These are phyloP conservation scores for Spinibarbus caldwelli DNA, from an alignment of 2,797 vertebrate genomes.

Conservation along the genomic window DNA sequence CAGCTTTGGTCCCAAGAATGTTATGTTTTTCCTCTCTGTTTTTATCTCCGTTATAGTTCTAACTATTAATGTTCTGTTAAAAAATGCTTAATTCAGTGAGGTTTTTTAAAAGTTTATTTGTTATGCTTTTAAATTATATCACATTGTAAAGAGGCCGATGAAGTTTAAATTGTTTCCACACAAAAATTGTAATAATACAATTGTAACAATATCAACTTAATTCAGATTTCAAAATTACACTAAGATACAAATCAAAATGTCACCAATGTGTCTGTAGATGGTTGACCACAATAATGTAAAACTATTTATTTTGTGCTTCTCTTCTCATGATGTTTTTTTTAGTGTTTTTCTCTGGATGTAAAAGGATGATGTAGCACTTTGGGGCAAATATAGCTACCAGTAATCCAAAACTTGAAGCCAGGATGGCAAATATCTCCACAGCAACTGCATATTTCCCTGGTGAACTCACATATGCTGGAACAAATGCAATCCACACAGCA, in stretches of 20 bases:
- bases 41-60: too few species aligned
- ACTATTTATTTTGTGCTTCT: slow-evolving; percentile 20
- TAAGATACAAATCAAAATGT: neutral
- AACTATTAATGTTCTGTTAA: too few species aligned
- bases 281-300: neutral
- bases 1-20: too few species aligned
- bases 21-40: too few species aligned
- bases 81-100: neutral
- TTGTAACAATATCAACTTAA: neutral
- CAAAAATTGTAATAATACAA: neutral
- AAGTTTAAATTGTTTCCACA: neutral
- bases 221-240: neutral
- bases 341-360: slow-evolving; percentile 67
- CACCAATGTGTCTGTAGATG: neutral
- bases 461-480: slow-evolving; percentile 68
- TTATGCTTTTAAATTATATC: neutral
- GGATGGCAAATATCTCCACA: slow-evolving; percentile 69
- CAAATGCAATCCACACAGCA: slow-evolving; percentile 66
- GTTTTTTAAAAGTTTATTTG: neutral
- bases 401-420: slow-evolving; percentile 65
- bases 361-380: slow-evolving; percentile 67
- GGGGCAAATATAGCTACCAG: slow-evolving; percentile 68
- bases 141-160: neutral
- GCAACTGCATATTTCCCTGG: slow-evolving; percentile 68
- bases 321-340: slow-evolving; percentile 66